phyloP scores from a whole-genome alignment of 2,888 invertebrate species.

The Brachynemurus nebulosus region DNA sequence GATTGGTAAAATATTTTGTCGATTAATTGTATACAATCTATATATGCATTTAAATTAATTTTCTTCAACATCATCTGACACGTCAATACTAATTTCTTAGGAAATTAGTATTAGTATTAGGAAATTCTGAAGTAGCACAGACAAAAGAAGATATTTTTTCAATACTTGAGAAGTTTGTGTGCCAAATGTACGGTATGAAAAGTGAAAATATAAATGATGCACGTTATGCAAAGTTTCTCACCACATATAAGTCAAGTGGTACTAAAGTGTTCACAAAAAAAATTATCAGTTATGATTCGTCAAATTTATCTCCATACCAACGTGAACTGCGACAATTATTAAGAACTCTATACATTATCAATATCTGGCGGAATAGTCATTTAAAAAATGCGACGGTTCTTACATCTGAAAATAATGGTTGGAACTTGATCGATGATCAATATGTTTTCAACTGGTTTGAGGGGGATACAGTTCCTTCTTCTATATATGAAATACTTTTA shows the following conservation, averaged over 20 bases:
- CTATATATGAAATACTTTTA: background rate
- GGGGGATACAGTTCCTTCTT: slow-evolving; percentile 1
- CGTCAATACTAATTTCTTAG: no score
- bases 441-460: slow-evolving; percentile 6
- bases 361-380: slow-evolving; percentile 11
- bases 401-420: slow-evolving; percentile 3
- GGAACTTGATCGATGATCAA: slow-evolving; percentile 1
- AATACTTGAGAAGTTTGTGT: slow-evolving; percentile 6
- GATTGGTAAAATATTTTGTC: no score
- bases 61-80: no score
- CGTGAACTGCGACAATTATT: slow-evolving; percentile 10
- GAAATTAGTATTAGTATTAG: no score
- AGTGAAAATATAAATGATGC: slow-evolving; percentile 2
- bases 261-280: slow-evolving; percentile 5
- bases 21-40: no score
- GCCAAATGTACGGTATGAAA: slow-evolving; percentile 7
- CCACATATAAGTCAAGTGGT: slow-evolving; percentile 1
- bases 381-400: slow-evolving; percentile 4
- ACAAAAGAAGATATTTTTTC: slow-evolving; percentile 1
- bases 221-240: slow-evolving; percentile 1
- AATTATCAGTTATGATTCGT: slow-evolving; percentile 16
- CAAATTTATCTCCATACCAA: slow-evolving; percentile 17
- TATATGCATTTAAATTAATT: no score
- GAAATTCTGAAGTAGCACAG: slow-evolving; percentile 2
- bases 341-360: slow-evolving; percentile 9